Percentiles rank a stretch among this genome's conserved stretches.
phyloP scores from a whole-genome alignment of 2,888 invertebrate species.

The Hipparchia sbordonii region DNA sequence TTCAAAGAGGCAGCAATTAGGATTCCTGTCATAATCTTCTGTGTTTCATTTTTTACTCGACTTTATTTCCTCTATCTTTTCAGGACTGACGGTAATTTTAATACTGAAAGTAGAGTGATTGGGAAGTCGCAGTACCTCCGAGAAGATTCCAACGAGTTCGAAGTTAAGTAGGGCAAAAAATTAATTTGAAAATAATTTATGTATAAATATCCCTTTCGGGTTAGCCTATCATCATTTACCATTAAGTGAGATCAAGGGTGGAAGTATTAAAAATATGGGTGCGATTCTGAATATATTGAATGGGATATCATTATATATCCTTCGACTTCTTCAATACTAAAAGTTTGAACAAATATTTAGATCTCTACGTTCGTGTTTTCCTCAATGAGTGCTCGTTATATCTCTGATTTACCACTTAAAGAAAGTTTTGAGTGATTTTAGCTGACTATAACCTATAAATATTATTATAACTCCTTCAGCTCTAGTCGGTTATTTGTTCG shows the following conservation, averaged over 20 bases:
- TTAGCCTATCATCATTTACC: background rate
- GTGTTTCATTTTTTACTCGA: slow-evolving; percentile 9
- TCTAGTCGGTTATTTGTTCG: background rate
- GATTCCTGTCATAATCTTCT: background rate
- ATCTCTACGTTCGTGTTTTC: slow-evolving; percentile 21
- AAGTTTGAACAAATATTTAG: slow-evolving; percentile 13
- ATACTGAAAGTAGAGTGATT: no score
- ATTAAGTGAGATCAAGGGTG: background rate
- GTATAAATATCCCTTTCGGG: no score
- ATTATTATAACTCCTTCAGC: background rate
- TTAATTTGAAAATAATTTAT: no score
- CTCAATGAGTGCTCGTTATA: slow-evolving; percentile 28
- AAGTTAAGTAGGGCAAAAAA: no score
- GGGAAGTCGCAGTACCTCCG: no score
- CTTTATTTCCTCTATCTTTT: background rate
- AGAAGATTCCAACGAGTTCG: no score
- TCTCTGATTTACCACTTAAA: slow-evolving; percentile 23
- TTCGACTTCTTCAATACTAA: background rate
- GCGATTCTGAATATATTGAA: background rate
- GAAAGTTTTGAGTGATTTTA: slow-evolving; percentile 16
- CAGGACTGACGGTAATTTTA: no score
- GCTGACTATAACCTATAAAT: background rate
- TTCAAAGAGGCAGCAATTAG: background rate
- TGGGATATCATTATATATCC: background rate
- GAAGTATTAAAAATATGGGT: background rate